Base-by-base conservation (phyloP, 2,888 invertebrate genomes). In the Oscheius myriophilus region DNA sequence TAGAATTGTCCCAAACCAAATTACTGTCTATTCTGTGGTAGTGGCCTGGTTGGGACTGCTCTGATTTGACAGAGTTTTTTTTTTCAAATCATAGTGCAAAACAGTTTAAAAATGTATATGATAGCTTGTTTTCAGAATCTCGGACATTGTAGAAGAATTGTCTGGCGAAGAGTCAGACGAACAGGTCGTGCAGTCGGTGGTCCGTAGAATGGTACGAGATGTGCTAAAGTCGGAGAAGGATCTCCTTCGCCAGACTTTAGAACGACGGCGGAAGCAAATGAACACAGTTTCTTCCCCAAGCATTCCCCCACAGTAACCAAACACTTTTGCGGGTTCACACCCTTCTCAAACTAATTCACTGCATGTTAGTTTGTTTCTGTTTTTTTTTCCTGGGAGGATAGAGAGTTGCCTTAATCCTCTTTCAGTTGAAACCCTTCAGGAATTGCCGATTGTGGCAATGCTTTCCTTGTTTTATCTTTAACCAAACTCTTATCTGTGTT, bases 201-300 rank as follows among this genome's bases (percentile, higher is more conserved):
- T 82, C 16, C 73, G 78, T 16, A 65, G 76, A 6, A 55, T 82
- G 55, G 72, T 81, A 25, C 70, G 79, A 3, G 80, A 80, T 6
- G 78, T 79, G 21, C 73, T 75, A n/a, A 71, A 70, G 62, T 42
- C 23, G 1, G 80, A 80, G 55, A 75, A 75, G 46, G 72, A 75
- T 21, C 63, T 68, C 18, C 67, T 79, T 12, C 69, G 76, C 9
- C 62, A 55, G 23, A 72, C 72, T 9, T 25, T 76, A 49, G 76
- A 76, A 26, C 68, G 72, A 18, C 55, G 54, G 21, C 46, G 68
- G 1, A 51, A 43, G 49, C 18, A 61, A 33, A 33, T 33, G 57
- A 18, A 6, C 14, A n/a, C 58, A 25, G 16, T 54, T 54, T 25
- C n/a, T 23, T 26, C 33, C 14, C 11, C 54, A 12, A n/a, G 11